phyloP scores from a whole-genome alignment of 2,888 invertebrate species.

The Callyntrura sp. region DNA sequence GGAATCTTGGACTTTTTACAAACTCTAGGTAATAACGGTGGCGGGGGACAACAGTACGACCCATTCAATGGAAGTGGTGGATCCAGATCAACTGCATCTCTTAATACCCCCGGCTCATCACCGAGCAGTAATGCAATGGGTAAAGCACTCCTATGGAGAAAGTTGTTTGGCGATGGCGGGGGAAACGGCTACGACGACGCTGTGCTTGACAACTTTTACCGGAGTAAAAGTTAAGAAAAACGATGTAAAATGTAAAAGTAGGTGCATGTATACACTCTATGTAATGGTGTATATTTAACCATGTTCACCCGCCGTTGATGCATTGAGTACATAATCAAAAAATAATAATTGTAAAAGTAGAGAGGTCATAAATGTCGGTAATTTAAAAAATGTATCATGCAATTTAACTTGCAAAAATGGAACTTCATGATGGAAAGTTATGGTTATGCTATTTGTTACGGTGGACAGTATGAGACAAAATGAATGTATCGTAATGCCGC shows the following conservation, averaged over 20 bases:
- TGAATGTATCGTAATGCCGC: no score
- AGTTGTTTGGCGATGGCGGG: conserved; percentile 47
- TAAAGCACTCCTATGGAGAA: conserved; percentile 65
- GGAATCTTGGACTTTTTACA: conserved; percentile 10
- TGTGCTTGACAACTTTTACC: conserved; percentile 57
- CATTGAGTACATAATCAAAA: no score
- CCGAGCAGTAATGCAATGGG: conserved; percentile 38
- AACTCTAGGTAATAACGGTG: background rate
- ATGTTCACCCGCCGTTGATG: background rate
- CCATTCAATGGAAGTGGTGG: background rate
- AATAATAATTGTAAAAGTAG: no score
- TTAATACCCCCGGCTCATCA: conserved; percentile 36
- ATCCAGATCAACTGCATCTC: conserved; percentile 30
- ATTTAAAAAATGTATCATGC: no score
- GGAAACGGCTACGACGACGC: conserved; percentile 49
- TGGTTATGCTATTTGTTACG: no score
- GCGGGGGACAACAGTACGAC: conserved; percentile 5
- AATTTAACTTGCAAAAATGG: no score
- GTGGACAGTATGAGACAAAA: no score
- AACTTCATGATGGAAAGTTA: no score
- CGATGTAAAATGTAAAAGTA: no score
- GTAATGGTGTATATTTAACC: no score
- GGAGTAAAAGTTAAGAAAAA: conserved; percentile 57
- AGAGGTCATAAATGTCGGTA: no score
- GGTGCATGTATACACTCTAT: no score